Evolutionary conservation across 1,140 invertebrate genomes (phyloP).

Genomic region (Drosophila truncata): DNA sequence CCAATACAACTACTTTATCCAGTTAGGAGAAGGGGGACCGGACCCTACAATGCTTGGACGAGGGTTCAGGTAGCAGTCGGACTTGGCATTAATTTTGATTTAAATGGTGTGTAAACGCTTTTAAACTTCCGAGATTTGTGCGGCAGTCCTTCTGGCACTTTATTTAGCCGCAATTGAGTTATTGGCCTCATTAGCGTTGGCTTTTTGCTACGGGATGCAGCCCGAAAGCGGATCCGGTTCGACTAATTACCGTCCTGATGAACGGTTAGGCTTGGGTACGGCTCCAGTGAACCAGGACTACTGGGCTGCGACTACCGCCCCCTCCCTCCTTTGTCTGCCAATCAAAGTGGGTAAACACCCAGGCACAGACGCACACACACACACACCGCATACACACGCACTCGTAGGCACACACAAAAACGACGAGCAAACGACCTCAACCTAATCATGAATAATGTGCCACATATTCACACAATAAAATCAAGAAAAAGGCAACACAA

Average conservation of each 20-base stretch:
- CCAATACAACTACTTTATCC: conserved; percentile 42
- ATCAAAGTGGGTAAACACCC: conserved; percentile 61
- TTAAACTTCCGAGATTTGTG: conserved; percentile 66
- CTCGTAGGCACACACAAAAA: conserved; percentile 38
- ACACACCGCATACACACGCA: conserved; percentile 14
- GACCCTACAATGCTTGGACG: not conserved
- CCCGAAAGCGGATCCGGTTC: conserved; percentile 31
- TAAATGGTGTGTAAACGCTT: conserved; percentile 79
- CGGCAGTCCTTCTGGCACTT: conserved; percentile 26
- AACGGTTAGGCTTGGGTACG: conserved; percentile 17
- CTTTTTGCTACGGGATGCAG: conserved; percentile 36
- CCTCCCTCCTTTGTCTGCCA: conserved; percentile 37
- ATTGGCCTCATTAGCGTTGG: conserved; percentile 66
- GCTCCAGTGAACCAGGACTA: conserved; percentile 9
- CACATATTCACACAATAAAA: conserved; percentile 79
- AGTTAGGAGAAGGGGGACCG: not conserved
- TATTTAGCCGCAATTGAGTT: conserved; percentile 71
- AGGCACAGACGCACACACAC: not conserved
- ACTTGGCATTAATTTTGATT: conserved; percentile 72
- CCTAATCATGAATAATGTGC: conserved; percentile 79
- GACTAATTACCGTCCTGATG: conserved; percentile 46
- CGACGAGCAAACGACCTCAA: conserved; percentile 62
- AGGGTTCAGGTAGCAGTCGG: conserved; percentile 35
- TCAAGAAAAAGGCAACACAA: conserved; percentile 70
- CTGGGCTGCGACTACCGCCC: conserved; percentile 1